phyloP scores from a whole-genome alignment of 2,113 vertebrate genomes.

The Callospermophilus lateralis region DNA sequence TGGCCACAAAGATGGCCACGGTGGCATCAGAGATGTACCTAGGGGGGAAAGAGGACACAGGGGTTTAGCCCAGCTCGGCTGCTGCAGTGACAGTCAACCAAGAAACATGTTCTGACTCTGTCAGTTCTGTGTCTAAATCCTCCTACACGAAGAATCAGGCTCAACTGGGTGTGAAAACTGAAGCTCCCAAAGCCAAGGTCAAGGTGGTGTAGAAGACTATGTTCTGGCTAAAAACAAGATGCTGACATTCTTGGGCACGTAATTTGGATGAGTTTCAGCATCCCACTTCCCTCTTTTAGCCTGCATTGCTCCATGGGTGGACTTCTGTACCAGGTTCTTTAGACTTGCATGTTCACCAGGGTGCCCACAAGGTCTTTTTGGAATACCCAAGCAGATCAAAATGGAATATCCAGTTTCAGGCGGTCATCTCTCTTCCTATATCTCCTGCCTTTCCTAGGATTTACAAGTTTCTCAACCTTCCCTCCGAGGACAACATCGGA shows the following conservation, averaged over 20 bases:
- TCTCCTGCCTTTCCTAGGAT: background rate
- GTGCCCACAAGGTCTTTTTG: background rate
- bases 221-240: background rate
- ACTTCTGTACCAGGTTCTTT: background rate
- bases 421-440: background rate
- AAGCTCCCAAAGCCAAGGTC: background rate
- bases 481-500: background rate
- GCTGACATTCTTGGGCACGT: background rate
- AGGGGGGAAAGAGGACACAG: background rate
- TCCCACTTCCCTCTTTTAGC: background rate
- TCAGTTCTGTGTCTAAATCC: background rate
- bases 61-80: background rate
- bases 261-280: background rate
- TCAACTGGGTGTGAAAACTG: background rate
- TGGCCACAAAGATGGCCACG: conserved; percentile 91
- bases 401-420: background rate
- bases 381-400: background rate
- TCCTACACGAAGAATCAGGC: background rate
- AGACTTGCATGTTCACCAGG: background rate
- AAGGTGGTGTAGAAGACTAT: background rate
- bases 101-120: background rate
- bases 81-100: too few species aligned
- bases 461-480: background rate
- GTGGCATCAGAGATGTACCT: conserved; percentile 95
- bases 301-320: background rate